These are phyloP conservation scores for Arenaria interpres DNA, from an alignment of 2,113 vertebrate species.

Conservation along the genomic window DNA sequence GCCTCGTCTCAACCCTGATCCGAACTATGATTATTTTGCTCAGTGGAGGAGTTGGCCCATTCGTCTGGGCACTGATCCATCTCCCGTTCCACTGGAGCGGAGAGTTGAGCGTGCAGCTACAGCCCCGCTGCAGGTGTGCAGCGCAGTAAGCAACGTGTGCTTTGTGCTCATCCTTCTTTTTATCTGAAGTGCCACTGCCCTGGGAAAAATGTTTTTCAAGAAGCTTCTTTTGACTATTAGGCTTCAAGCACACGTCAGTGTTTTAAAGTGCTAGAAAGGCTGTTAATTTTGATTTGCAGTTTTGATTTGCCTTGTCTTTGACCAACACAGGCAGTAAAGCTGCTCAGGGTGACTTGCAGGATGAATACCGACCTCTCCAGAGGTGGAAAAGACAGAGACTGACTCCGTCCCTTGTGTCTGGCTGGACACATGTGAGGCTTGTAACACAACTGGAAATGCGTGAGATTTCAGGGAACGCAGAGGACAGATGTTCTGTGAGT, in stretches of 20 bases:
- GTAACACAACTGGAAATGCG: conserved; percentile 64
- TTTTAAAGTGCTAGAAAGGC: neutral
- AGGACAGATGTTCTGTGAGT: neutral
- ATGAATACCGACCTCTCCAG: neutral
- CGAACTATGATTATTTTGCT: neutral
- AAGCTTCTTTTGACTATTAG: neutral
- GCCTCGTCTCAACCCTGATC: neutral
- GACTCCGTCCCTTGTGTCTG: conserved; percentile 65
- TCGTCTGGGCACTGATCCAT: neutral
- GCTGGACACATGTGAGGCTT: conserved; percentile 63
- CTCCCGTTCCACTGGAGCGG: neutral
- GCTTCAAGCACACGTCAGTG: neutral
- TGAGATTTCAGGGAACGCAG: neutral
- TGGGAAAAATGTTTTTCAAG: neutral
- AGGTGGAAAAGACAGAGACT: neutral
- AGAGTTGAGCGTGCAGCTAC: neutral
- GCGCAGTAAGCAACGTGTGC: accelerated
- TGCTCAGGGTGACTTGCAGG: neutral
- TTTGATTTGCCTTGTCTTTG: neutral
- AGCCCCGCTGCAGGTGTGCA: neutral
- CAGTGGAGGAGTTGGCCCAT: neutral
- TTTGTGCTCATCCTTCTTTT: neutral
- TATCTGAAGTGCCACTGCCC: neutral
- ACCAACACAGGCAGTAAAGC: neutral
- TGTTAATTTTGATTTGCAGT: neutral